Evolutionary conservation across 2,113 vertebrate species (phyloP).

Genomic region (Macquaria australasica): DNA sequence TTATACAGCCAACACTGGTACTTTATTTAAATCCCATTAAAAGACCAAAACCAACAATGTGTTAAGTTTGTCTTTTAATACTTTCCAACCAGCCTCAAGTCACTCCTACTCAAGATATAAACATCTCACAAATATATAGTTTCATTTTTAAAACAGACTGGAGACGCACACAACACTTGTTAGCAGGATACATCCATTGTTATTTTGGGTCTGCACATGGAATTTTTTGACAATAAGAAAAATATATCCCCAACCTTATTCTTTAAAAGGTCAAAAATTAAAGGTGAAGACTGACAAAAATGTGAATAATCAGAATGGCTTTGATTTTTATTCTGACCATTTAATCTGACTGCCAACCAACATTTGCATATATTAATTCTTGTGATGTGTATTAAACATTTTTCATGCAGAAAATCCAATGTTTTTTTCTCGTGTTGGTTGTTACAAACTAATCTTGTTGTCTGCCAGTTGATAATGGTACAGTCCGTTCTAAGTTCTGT

Average conservation of each 20-base stretch:
- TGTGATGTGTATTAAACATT: background rate
- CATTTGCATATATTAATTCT: background rate
- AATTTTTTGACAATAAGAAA: no score
- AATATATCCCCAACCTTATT: background rate
- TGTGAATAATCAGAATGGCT: background rate
- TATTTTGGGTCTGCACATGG: no score
- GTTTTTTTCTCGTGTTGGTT: background rate
- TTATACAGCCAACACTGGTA: background rate
- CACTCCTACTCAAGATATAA: no score
- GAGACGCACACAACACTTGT: no score
- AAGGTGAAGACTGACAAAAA: background rate
- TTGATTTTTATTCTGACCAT: background rate
- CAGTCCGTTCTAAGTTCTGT: background rate
- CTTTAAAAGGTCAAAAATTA: background rate
- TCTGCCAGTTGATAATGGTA: no score
- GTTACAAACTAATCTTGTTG: background rate
- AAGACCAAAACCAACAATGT: no score
- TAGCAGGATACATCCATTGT: no score
- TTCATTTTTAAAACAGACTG: no score
- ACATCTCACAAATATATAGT: no score
- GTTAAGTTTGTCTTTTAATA: no score
- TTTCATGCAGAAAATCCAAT: background rate
- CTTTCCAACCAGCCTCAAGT: no score
- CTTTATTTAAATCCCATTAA: no score
- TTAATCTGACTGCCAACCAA: background rate